A percentile compares a stretch with the other conserved stretches of the same genome.
phyloP scores from a whole-genome alignment of 2,888 invertebrate genomes.

The Pomacea canaliculata region DNA sequence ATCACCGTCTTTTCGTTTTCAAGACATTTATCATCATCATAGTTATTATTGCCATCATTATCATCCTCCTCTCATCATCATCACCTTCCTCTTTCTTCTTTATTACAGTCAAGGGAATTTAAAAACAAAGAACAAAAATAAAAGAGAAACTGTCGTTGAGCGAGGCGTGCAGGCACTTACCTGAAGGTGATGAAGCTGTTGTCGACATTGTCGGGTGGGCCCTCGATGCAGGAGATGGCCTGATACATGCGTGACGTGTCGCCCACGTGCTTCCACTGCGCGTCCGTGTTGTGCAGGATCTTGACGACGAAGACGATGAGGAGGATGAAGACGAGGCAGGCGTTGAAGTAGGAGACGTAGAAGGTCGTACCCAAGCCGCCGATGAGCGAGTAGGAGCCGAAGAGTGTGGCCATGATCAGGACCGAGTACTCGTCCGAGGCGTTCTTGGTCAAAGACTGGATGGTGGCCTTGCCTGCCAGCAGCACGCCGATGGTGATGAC shows the following conservation, averaged over 20 bases:
- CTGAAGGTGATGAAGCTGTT: conserved; percentile 56
- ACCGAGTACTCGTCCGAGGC: conserved; percentile 62
- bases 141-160: too few relatives aligned
- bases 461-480: conserved; percentile 59
- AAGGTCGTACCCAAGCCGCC: conserved; percentile 67
- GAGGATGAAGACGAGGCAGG: conserved; percentile 61
- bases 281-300: conserved; percentile 55
- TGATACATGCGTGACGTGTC: conserved; percentile 57
- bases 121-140: too few relatives aligned
- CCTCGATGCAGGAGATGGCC: conserved; percentile 56
- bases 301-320: conserved; percentile 63
- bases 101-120: too few relatives aligned
- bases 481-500: conserved; percentile 63
- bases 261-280: conserved; percentile 49
- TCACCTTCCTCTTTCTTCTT: too few relatives aligned
- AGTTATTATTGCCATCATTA: too few relatives aligned
- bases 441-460: conserved; percentile 58
- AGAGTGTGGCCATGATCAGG: conserved; percentile 62
- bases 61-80: too few relatives aligned
- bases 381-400: conserved; percentile 64
- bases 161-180: background rate
- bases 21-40: too few relatives aligned
- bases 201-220: conserved; percentile 58
- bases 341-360: conserved; percentile 66
- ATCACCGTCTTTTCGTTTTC: too few relatives aligned